A percentile compares a stretch with the other conserved stretches of the same genome.
These are phyloP conservation scores for Pluvialis apricaria DNA, from an alignment of 2,113 vertebrate species.

Conservation along the genomic window DNA sequence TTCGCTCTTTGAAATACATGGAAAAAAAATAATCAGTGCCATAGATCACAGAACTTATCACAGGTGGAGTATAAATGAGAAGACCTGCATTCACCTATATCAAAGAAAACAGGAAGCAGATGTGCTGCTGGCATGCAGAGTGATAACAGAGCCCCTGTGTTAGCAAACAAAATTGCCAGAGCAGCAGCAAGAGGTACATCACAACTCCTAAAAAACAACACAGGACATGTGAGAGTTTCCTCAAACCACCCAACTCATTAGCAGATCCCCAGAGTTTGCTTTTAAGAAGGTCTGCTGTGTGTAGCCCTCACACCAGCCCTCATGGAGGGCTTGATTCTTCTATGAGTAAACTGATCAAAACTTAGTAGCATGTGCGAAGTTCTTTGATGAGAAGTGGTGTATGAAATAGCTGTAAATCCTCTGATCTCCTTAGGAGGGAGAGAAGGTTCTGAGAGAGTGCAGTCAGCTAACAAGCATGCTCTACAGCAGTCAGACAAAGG, in stretches of 20 bases:
- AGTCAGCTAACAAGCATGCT: background rate
- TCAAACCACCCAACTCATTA: background rate
- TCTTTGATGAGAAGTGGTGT: background rate
- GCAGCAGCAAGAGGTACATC: background rate
- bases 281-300: background rate
- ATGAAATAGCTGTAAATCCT: background rate
- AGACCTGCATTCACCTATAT: background rate
- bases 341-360: background rate
- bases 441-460: background rate
- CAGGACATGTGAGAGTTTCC: background rate
- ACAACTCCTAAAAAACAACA: background rate
- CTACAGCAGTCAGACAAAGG: background rate
- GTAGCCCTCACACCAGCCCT: background rate
- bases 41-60: background rate
- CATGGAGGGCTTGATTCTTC: background rate
- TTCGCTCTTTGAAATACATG: background rate
- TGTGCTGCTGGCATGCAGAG: background rate
- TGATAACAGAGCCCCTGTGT: background rate
- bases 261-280: background rate
- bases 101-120: slow-evolving; percentile 52
- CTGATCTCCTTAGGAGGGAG: background rate
- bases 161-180: background rate
- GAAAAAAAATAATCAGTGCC: background rate
- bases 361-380: background rate
- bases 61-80: background rate